Base-by-base conservation (phyloP, 2,888 invertebrate genomes). In the Aphidius colemani region DNA sequence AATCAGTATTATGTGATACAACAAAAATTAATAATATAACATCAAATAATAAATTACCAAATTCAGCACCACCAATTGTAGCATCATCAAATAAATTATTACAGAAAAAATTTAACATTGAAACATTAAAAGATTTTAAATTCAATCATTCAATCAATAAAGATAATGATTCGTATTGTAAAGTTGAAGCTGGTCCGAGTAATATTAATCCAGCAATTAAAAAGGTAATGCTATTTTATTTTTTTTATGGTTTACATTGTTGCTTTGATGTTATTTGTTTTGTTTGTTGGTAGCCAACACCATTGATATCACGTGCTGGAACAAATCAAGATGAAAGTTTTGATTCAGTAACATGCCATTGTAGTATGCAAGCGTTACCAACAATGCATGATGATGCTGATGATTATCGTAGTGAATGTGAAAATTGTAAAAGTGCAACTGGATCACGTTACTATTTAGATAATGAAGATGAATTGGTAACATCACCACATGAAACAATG, bases 361-460 rank as follows among this genome's bases (percentile, higher is more conserved):
- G 82, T 61, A 82, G 78, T 56, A 75, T 79, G 72, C 81, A 81
- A 71, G 80, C 69, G 80, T 83, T 79, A 66, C 81, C 79, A 63
- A 80, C 81, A 55, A 70, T 79, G 59, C 83, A 80, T 69, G 85
- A 84, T 68, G 88, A 88, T 61, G 85, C 87, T 57, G 91, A 91
- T 76, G 91, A 92, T 81, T 92, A 91, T 79, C 86, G 92, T 71
- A 92, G 90, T 82, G 93, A 93, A 83, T 93, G 93, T 82, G 93
- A 92, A 83, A 93, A 93, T 84, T 93, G 93, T 83, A 92, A 93
- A 83, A 90, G 90, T 58, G 88, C 90, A 6, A 89, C 87, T 72
- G 89, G 89, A 70, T 89, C 90, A 69, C 86, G 89, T 68, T 87
- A 87, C 75, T 88, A 87, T 77, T 83, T 88, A 69, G 83, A 85